A percentile compares a stretch with the other conserved stretches of the same genome.
These are phyloP conservation scores for Pseudotriccus pelzelni DNA, from an alignment of 2,797 vertebrate genomes.

Conservation along the genomic window DNA sequence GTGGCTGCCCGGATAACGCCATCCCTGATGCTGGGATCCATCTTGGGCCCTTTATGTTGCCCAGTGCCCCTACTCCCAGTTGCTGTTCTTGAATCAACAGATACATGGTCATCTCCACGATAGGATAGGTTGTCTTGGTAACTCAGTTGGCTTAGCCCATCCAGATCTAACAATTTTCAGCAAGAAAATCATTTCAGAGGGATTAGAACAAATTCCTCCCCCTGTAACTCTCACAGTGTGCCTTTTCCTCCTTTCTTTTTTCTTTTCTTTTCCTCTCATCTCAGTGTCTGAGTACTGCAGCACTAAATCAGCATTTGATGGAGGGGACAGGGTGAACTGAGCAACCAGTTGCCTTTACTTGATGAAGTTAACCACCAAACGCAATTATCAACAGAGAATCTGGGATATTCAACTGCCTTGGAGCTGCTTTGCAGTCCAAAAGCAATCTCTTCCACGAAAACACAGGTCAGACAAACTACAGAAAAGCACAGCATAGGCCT, in stretches of 20 bases:
- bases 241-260: neutral
- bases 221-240: neutral
- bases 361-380: too few species aligned
- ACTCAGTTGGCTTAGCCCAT: conserved; percentile 72
- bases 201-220: neutral
- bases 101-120: conserved; percentile 64
- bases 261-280: too few species aligned
- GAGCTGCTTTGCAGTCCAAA: neutral
- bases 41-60: neutral
- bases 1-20: conserved; percentile 65
- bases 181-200: conserved; percentile 57
- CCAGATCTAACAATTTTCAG: conserved; percentile 79
- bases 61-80: conserved; percentile 29
- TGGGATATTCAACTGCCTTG: neutral
- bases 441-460: neutral
- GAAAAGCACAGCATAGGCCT: neutral
- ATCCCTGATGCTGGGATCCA: conserved; percentile 7
- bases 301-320: neutral
- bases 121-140: conserved; percentile 74
- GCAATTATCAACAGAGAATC: neutral
- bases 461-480: neutral
- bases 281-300: neutral
- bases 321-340: neutral
- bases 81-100: conserved; percentile 66
- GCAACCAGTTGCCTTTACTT: neutral